Conservation (phyloP, 1,140 invertebrate genomes). For the Macrobrachium rosenbergii region DNA sequence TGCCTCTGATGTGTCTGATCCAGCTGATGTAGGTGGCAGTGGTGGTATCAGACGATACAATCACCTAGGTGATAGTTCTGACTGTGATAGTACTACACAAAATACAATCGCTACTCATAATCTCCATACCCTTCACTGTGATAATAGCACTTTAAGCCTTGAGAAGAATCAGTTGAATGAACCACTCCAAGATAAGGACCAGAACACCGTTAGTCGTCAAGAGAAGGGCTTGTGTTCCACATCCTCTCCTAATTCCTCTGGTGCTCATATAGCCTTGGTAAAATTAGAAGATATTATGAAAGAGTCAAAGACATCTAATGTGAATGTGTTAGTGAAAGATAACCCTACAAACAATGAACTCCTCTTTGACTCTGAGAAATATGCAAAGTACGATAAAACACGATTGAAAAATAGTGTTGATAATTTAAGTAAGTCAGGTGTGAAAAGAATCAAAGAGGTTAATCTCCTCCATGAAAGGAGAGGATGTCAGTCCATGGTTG, state of each 20-base stretch:
- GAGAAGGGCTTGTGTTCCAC: slow-evolving; percentile 1
- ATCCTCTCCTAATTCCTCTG: slow-evolving; percentile 24
- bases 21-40: slow-evolving; percentile 48
- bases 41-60: slow-evolving; percentile 51
- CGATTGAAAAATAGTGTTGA: slow-evolving; percentile 63
- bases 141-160: slow-evolving; percentile 43
- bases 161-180: slow-evolving; percentile 55
- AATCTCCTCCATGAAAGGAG: slow-evolving; percentile 55
- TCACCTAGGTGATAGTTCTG: slow-evolving; percentile 26
- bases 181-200: slow-evolving; percentile 32
- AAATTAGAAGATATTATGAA: slow-evolving; percentile 76
- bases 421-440: slow-evolving; percentile 59
- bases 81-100: slow-evolving; percentile 27
- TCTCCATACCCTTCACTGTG: slow-evolving; percentile 59
- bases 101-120: slow-evolving; percentile 1
- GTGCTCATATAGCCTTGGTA: slow-evolving; percentile 39
- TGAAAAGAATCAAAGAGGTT: slow-evolving; percentile 60
- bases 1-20: slow-evolving; percentile 56
- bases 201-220: slow-evolving; percentile 8
- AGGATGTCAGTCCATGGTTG: slow-evolving; percentile 15
- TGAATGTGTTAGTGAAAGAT: slow-evolving; percentile 75
- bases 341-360: slow-evolving; percentile 74
- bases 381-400: slow-evolving; percentile 72
- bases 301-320: slow-evolving; percentile 78
- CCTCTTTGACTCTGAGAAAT: slow-evolving; percentile 78